These are phyloP conservation scores for Tetraneura akinire DNA, from an alignment of 1,140 invertebrate genomes.

Conservation along the genomic window DNA sequence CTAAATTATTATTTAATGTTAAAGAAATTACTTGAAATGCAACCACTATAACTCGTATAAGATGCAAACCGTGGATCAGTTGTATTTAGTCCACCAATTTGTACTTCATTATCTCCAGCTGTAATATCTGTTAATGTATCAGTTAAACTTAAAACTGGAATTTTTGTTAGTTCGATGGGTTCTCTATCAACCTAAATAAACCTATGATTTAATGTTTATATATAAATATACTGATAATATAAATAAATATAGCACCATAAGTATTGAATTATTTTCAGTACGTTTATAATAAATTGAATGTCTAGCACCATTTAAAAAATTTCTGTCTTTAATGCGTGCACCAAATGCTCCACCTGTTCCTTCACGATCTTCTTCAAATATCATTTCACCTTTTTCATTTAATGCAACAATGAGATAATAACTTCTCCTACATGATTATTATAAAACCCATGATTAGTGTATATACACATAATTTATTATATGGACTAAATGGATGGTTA, in stretches of 20 bases:
- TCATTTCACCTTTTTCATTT: slow-evolving; percentile 77
- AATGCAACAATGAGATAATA: slow-evolving; percentile 81
- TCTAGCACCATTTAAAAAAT: slow-evolving; percentile 78
- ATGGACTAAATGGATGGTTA: too few relatives aligned
- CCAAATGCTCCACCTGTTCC: slow-evolving; percentile 67
- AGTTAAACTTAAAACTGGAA: slow-evolving; percentile 68
- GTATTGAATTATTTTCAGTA: slow-evolving; percentile 69
- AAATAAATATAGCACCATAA: too few relatives aligned
- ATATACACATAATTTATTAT: too few relatives aligned
- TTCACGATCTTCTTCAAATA: slow-evolving; percentile 82
- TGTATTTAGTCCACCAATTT: slow-evolving; percentile 82
- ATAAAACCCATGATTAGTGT: too few relatives aligned
- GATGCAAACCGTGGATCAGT: slow-evolving; percentile 75
- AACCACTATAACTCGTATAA: slow-evolving; percentile 84
- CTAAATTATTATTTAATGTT: too few relatives aligned
- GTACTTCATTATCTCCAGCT: slow-evolving; percentile 73
- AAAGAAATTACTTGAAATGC: slow-evolving; percentile 77
- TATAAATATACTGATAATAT: background rate
- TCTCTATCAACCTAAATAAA: slow-evolving; percentile 74
- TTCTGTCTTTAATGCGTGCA: slow-evolving; percentile 71
- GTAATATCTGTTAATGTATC: slow-evolving; percentile 60
- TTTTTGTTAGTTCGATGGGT: slow-evolving; percentile 68
- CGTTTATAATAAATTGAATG: slow-evolving; percentile 85
- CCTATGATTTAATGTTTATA: too few relatives aligned
- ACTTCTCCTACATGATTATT: slow-evolving; percentile 64